Base-by-base conservation (phyloP, 2,113 vertebrate species). In the Prionailurus bengalensis region DNA sequence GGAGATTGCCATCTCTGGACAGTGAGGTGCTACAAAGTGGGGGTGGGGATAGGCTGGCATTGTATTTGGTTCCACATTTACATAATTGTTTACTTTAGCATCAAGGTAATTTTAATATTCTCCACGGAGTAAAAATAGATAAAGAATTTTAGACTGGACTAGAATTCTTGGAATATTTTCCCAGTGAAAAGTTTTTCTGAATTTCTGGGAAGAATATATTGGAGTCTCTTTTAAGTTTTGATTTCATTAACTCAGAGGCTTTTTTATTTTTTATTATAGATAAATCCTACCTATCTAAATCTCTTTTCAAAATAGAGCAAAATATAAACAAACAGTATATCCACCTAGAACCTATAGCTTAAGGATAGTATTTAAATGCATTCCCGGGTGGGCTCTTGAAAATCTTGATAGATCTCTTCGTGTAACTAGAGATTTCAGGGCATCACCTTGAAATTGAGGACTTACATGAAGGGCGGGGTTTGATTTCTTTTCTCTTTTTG, bases 401-500 rank as follows among this genome's bases (percentile, higher is more conserved):
- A 93, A 6, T 5, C 31, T 85, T 48, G 16, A 25, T 66, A 80
- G 27, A 3, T 74, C 55, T 90, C 23, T 78, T 88, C 23, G 13
- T 82, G 4, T 95, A 58, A 70, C 31, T 83, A 91, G 68, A 91
- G 51, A 74, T 82, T 83, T 96, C 14, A 78, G 25, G 86, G 12
- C 68, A 39, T 16, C 17, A 39, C 33, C 76, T 82, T 61, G 91
- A 93, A 91, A 61, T 4, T 39, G 51, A 93, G 39, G 68, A 82
- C 48, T 51, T 61, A 31, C 7, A 21, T 73, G 73, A 93, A 66
- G 66, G 25, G 21, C n/a, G 48, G 25, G 10, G 1, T 70, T 3
- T 98, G 71, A 98, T 91, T 70, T 89, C 39, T 58, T 95, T 87
- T 88, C 63, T 92, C 87, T 80, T 89, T 70, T 71, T 73, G 15